Evolutionary conservation across 2,888 invertebrate species (phyloP).

Genomic region (Laothoe populi): DNA sequence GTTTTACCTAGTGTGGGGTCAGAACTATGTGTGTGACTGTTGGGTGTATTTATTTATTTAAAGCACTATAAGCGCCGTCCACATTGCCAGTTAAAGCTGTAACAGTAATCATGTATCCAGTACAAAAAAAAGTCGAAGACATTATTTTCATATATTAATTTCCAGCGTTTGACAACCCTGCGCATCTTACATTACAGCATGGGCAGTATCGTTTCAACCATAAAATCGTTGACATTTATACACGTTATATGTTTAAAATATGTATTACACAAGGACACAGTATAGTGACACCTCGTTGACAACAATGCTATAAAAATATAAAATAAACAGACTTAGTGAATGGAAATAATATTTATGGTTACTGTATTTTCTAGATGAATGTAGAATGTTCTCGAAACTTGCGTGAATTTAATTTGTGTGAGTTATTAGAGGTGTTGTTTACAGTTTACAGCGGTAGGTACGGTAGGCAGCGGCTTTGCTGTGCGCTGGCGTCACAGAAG

Average conservation of each 20-base stretch:
- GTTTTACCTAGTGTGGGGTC: too few species aligned
- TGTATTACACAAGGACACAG: constrained; percentile 31
- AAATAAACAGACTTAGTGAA: background rate
- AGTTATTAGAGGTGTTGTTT: too few species aligned
- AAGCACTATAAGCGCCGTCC: too few species aligned
- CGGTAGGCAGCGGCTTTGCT: too few species aligned
- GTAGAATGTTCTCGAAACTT: background rate
- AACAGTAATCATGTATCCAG: too few species aligned
- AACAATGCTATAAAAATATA: constrained; percentile 40
- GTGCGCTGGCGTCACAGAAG: too few species aligned
- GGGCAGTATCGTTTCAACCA: constrained; percentile 37
- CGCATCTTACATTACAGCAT: constrained; percentile 2
- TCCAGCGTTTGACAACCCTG: constrained; percentile 2
- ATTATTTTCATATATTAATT: background rate
- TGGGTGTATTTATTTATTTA: too few species aligned
- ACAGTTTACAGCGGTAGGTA: too few species aligned
- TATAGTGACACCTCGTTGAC: constrained; percentile 31
- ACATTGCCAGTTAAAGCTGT: too few species aligned
- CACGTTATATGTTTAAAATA: constrained; percentile 39
- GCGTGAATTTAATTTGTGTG: too few species aligned
- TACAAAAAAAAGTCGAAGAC: too few species aligned
- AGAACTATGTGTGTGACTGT: too few species aligned
- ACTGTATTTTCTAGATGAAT: background rate
- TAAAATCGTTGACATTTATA: constrained; percentile 52
- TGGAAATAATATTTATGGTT: background rate